Evolutionary conservation across 1,140 invertebrate species (phyloP), one percentile per base, ranked within the genome.

Genomic region (Hesperophylax magnus): DNA sequence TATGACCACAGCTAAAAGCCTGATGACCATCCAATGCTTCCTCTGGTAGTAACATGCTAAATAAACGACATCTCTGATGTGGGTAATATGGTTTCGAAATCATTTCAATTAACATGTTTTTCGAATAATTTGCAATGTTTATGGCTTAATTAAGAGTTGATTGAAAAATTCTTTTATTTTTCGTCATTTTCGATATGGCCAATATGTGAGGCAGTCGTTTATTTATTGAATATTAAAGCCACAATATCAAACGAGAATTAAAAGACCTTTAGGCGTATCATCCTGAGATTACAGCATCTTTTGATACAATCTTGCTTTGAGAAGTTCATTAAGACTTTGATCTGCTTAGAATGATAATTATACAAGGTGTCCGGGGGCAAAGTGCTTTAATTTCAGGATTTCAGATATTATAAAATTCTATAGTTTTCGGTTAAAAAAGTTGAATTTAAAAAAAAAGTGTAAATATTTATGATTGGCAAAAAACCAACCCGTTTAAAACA

Each of bases 121-220:
- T 72, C 69, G 20, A 72, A 72, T 72, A 72, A 72, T 72, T 72
- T 72, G 69, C 69, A 72, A 53, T 72, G 47, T 72, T 72, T 72
- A 72, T 53, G 18, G 69, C 69, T 72, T 72, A 72, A 72, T 72
- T 72, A 72, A 72, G 47, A 72, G 47, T 22, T 72, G 69, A 72
- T 72, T 72, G 47, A 72, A 47, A 14, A 72, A 53, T 72, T 72
- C 17, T 72, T 67, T 67, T n/a, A 67, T 67, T 67, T 67, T 67
- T 67, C 31, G 31, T 67, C 22, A 27, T 67, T 67, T 67, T n/a
- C 7, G n/a, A 34, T 67, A 34, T n/a, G 63, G 63, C 14, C 24
- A 67, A 67, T 15, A 67, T 67, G 63, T 67, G n/a, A 67, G 63
- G 24, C 63, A 24, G 65, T 22, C 17, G 39, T 17, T 52, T 53